These are phyloP conservation scores for Melanotaenia duboulayi DNA, from an alignment of 2,113 vertebrate species.

Conservation along the genomic window DNA sequence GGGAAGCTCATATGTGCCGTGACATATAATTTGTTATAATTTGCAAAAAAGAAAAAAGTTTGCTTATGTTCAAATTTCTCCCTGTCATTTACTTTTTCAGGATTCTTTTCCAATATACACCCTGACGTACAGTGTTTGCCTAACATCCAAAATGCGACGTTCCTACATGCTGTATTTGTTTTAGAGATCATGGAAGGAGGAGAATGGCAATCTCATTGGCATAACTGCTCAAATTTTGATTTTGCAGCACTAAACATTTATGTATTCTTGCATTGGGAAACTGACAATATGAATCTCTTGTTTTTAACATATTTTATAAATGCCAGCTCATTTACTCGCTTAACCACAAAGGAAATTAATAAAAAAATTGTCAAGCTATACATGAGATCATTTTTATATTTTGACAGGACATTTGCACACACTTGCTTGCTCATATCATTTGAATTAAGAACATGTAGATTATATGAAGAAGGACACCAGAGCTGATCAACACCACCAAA, in stretches of 20 bases:
- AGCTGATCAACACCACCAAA: conserved; percentile 59
- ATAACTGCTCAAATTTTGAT: too few relatives aligned
- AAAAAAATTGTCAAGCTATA: too few relatives aligned
- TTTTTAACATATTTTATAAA: too few relatives aligned
- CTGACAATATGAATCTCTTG: too few relatives aligned
- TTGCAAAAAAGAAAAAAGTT: conserved; percentile 57
- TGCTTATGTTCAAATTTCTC: conserved; percentile 62
- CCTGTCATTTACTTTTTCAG: conserved; percentile 58
- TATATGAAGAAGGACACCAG: conserved; percentile 16
- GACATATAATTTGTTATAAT: conserved; percentile 83
- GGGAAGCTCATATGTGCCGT: conserved; percentile 79
- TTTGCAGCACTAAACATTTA: too few relatives aligned
- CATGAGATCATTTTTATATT: too few relatives aligned
- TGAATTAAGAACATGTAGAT: conserved; percentile 28
- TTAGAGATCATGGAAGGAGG: not conserved
- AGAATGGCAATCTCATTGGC: too few relatives aligned
- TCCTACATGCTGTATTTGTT: not conserved
- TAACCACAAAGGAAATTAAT: too few relatives aligned
- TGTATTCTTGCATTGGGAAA: too few relatives aligned
- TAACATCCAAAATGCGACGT: conserved; percentile 1
- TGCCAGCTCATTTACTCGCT: too few relatives aligned
- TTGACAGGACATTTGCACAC: too few relatives aligned
- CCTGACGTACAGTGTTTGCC: not conserved
- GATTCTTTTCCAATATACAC: conserved; percentile 25
- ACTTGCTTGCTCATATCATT: conserved; percentile 7